These are phyloP conservation scores for Dryomyza anilis DNA, from an alignment of 2,888 invertebrate species.

Conservation along the genomic window DNA sequence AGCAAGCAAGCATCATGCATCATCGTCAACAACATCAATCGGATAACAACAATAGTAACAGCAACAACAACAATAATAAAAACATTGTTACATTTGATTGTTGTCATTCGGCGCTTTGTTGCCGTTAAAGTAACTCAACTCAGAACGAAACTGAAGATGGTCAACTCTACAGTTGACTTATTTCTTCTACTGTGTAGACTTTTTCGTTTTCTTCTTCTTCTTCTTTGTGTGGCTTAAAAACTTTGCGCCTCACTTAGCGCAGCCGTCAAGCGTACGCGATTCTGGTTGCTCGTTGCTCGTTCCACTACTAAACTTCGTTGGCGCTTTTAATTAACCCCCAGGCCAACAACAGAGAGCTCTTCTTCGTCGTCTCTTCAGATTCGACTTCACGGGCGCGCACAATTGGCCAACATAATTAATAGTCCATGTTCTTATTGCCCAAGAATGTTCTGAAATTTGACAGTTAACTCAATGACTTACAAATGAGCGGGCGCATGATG, in stretches of 20 bases:
- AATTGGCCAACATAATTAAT: background rate
- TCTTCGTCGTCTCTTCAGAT: background rate
- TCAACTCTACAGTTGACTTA: no score
- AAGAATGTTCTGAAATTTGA: slow-evolving; percentile 8
- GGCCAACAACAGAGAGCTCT: background rate
- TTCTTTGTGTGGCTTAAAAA: no score
- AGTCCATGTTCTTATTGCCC: background rate
- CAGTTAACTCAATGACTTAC: slow-evolving; percentile 2
- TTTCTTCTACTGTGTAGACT: no score
- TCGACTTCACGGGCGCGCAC: no score
- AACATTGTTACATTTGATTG: slow-evolving; percentile 2
- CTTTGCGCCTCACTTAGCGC: background rate
- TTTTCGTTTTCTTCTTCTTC: no score
- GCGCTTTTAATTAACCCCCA: slow-evolving; percentile 8
- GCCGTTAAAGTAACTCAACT: background rate
- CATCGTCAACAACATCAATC: slow-evolving; percentile 2
- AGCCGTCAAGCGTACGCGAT: background rate
- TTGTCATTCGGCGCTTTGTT: no score
- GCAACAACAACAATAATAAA: slow-evolving; percentile 9
- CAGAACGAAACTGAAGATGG: no score
- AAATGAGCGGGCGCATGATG: background rate
- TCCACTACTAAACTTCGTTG: no score
- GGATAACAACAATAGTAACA: background rate
- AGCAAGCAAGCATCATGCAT: background rate
- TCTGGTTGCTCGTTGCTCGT: background rate